phyloP scores from a whole-genome alignment of 2,888 invertebrate genomes.

The Dexiosoma caninum region DNA sequence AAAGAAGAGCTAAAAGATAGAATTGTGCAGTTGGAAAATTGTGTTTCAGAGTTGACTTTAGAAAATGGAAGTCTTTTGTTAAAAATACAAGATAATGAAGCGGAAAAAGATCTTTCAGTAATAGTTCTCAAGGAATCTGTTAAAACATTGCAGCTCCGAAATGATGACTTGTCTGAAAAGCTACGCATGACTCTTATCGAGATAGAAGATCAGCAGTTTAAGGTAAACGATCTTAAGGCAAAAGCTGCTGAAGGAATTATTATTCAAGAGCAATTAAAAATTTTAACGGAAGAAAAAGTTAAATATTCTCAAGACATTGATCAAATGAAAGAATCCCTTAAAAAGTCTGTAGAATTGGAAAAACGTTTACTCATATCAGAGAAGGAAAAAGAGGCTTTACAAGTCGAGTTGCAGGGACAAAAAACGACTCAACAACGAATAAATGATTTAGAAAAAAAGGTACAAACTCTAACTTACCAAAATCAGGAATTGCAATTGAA shows the following conservation, averaged over 20 bases:
- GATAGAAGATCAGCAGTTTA: slow-evolving; percentile 63
- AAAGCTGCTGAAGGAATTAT: slow-evolving; percentile 60
- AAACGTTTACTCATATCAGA: slow-evolving; percentile 69
- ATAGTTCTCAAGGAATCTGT: slow-evolving; percentile 70
- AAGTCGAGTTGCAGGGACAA: slow-evolving; percentile 69
- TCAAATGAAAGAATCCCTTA: slow-evolving; percentile 56
- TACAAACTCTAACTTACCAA: slow-evolving; percentile 70
- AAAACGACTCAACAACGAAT: slow-evolving; percentile 50
- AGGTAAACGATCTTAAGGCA: slow-evolving; percentile 58
- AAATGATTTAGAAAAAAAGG: slow-evolving; percentile 66
- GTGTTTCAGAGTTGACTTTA: slow-evolving; percentile 69
- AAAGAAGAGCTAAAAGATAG: slow-evolving; percentile 75
- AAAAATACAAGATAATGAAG: slow-evolving; percentile 71
- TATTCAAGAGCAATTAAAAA: slow-evolving; percentile 64
- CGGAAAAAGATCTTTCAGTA: slow-evolving; percentile 71
- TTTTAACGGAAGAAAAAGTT: slow-evolving; percentile 63
- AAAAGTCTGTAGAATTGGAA: slow-evolving; percentile 66
- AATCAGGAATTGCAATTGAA: slow-evolving; percentile 72
- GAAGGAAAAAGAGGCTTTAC: slow-evolving; percentile 72
- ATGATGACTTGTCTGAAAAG: slow-evolving; percentile 65
- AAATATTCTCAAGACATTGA: slow-evolving; percentile 46
- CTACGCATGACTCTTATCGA: slow-evolving; percentile 51
- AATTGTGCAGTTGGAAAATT: slow-evolving; percentile 72
- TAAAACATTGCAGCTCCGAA: slow-evolving; percentile 63
- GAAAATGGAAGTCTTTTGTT: slow-evolving; percentile 69